Percentiles rank a stretch among this genome's conserved stretches.
phyloP scores from a whole-genome alignment of 2,113 vertebrate species.

The Catagonus wagneri region DNA sequence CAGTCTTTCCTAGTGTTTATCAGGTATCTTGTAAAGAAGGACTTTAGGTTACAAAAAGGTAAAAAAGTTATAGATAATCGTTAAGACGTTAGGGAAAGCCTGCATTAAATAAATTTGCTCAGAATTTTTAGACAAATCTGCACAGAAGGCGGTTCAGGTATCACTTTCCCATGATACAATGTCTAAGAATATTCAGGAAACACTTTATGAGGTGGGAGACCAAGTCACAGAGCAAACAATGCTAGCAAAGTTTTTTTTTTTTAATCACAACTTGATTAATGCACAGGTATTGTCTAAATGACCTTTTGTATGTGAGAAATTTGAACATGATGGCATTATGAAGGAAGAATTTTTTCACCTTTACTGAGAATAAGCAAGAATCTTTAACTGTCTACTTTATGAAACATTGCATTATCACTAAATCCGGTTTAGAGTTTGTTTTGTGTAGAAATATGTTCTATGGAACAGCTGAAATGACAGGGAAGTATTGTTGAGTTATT shows the following conservation, averaged over 20 bases:
- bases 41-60: background rate
- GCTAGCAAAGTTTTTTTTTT: background rate
- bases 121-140: background rate
- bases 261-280: background rate
- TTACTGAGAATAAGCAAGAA: background rate
- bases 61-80: background rate
- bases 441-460: background rate
- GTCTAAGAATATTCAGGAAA: background rate
- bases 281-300: background rate
- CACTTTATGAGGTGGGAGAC: background rate
- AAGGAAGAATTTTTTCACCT: background rate
- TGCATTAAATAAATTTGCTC: background rate
- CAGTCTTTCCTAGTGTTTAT: background rate
- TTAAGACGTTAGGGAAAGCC: background rate
- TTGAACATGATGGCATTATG: background rate
- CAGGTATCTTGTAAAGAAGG: background rate
- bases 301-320: background rate
- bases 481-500: background rate
- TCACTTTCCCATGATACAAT: background rate
- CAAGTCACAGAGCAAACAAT: background rate
- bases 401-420: background rate
- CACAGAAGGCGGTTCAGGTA: background rate
- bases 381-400: background rate
- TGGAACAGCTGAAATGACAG: background rate
- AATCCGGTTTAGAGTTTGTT: constrained; percentile 30